A percentile compares a stretch with the other conserved stretches of the same genome.
phyloP scores from a whole-genome alignment of 2,888 invertebrate genomes.

The Lingula anatina region DNA sequence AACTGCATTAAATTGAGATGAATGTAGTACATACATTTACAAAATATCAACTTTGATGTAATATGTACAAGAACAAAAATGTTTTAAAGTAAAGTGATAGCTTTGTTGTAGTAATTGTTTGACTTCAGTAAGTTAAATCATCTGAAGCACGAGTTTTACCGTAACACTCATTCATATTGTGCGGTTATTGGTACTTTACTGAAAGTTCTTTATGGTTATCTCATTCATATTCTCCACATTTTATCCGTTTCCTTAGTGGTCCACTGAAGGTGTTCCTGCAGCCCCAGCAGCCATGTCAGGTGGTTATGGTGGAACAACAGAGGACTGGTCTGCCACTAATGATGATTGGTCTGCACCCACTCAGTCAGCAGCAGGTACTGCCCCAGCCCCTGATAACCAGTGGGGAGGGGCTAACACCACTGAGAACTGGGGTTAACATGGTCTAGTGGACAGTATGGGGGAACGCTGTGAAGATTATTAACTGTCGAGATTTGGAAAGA shows the following conservation, averaged over 20 bases:
- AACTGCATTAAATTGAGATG: too few relatives aligned
- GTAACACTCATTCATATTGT: background rate
- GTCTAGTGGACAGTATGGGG: too few relatives aligned
- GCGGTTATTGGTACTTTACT: background rate
- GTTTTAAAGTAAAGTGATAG: too few relatives aligned
- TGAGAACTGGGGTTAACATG: conserved; percentile 36
- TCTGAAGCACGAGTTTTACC: too few relatives aligned
- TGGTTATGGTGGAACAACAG: conserved; percentile 19
- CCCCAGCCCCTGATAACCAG: conserved; percentile 15
- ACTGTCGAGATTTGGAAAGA: too few relatives aligned
- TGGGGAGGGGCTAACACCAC: conserved; percentile 36
- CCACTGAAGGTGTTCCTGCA: conserved; percentile 29
- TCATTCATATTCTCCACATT: conserved; percentile 3
- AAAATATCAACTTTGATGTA: too few relatives aligned
- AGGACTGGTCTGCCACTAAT: conserved; percentile 29
- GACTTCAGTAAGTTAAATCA: too few relatives aligned
- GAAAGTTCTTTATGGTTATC: background rate
- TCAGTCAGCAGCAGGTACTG: conserved; percentile 10
- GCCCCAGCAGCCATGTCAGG: conserved; percentile 24
- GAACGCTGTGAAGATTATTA: too few relatives aligned
- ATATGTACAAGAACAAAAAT: too few relatives aligned
- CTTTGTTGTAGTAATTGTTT: too few relatives aligned
- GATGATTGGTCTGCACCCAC: conserved; percentile 12
- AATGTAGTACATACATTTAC: too few relatives aligned
- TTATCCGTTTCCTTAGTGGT: too few relatives aligned